Conservation (phyloP, 1,140 invertebrate genomes). For the Lepidurus arcticus region DNA sequence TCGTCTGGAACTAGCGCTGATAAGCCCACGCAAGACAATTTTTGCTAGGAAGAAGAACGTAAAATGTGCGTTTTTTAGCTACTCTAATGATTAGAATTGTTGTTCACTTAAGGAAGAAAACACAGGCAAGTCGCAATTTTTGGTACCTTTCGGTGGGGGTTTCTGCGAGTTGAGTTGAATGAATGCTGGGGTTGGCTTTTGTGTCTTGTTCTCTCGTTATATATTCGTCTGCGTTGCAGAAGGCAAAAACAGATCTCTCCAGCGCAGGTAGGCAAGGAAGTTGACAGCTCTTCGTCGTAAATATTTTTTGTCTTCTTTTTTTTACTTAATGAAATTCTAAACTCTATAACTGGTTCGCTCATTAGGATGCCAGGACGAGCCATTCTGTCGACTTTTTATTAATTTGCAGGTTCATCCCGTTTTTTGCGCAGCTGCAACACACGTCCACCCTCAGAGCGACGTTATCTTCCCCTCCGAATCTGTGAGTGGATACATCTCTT, state of each 20-base stretch:
- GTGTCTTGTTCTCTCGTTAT: slow-evolving; percentile 18
- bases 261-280: background rate
- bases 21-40: background rate
- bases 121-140: slow-evolving; percentile 21
- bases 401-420: background rate
- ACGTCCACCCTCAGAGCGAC: background rate
- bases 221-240: background rate
- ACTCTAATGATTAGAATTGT: background rate
- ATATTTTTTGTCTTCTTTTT: background rate
- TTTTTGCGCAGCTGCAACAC: slow-evolving; percentile 3
- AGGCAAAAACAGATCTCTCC: background rate
- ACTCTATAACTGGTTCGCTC: background rate
- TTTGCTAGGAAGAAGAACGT: background rate
- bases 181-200: slow-evolving; percentile 14
- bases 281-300: background rate
- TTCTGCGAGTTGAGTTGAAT: background rate
- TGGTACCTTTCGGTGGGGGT: background rate
- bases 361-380: slow-evolving; percentile 13
- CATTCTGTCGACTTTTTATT: slow-evolving; percentile 15
- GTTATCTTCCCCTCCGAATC: background rate
- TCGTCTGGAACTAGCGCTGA: background rate
- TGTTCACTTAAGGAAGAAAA: background rate
- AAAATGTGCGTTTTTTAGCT: slow-evolving; percentile 1
- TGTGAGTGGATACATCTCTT: slow-evolving; percentile 1
- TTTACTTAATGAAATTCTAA: background rate